Base-by-base conservation (phyloP, 2,888 invertebrate species). In the Cosmorhoe ocellata region DNA sequence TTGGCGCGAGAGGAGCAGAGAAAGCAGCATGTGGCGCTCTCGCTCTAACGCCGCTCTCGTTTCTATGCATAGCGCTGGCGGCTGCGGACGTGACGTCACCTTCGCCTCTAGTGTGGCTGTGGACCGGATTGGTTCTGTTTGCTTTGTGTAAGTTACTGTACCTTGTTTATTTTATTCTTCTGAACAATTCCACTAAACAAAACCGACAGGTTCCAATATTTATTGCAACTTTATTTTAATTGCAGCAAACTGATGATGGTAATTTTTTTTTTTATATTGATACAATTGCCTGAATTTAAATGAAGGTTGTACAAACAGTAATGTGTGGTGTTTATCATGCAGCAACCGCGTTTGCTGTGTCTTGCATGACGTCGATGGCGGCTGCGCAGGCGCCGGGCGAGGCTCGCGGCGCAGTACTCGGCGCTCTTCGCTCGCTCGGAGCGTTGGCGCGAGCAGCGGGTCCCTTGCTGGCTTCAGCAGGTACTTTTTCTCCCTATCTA, bases 331-430 rank as follows among this genome's bases (percentile, higher is more conserved):
- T n/a, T n/a, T 24, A 4, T 7, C 10, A 13, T 51, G 1, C 59
- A 95, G 95, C 96, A 11, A 96, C 96, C 7, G 95, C 96, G n/a
- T 94, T 98, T 80, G 98, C 98, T 24, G 98, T 99, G 13, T 98
- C 99, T 8, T 98, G 97, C 72, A 92, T 99, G 89, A 99, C 97
- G 69, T 96, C 98, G 2, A 88, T 98, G 79, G 96, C 96, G n/a
- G 97, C 98, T 1, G 93, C 93, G 58, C 94, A 95, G 75, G 81
- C 85, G 41, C 93, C 94, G 28, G 92, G 89, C 51, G 94, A 94
- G 71, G 96, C 98, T 71, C 98, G 98, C 74, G 99, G 99, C 22
- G 95, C 95, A 0, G 95, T 97, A 58, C 93, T 99, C 74, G 99
- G 99, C 8, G 96, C 97, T 59, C 97, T 99, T 74, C 92, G 99